Base-by-base conservation (phyloP, 2,888 invertebrate species). In the Hipparchia semele region DNA sequence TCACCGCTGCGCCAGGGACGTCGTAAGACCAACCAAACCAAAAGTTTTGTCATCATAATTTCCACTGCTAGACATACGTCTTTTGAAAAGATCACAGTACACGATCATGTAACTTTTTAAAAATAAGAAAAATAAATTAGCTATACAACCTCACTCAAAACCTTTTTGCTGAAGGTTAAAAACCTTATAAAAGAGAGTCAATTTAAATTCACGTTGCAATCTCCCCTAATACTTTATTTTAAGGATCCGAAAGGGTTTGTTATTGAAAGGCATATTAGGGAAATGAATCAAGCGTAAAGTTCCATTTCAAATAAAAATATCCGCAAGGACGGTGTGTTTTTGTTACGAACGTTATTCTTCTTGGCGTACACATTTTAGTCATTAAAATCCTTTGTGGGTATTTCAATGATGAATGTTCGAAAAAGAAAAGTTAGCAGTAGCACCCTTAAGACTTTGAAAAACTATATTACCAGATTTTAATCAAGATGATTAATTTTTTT, bases 181-280 rank as follows among this genome's bases (percentile, higher is more conserved):
- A 68, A 12, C 59, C 51, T 39, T 53, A 33, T 39, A 61, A 68
- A 69, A 39, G 23, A 60, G 53, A 61, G 61, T 69, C 61, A 69
- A 60, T 69, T 69, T 53, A 39, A 82, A 82, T 83, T 83, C 81
- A 83, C 74, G 75, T 72, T 77, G 76, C 79, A 80, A 82, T 82
- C 83, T 82, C 86, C 84, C 81, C 82, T 74, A 83, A 84, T 85
- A 84, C 82, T 85, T 85, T 84, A 86, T 87, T 86, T 79, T 84
- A 80, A 83, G 82, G 83, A 82, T 79, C 64, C 45, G 81, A 77
- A 79, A 80, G 78, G 87, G 85, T 86, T 84, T 86, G 86, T 86
- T 88, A 87, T 88, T 88, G 87, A 87, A 86, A 87, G 87, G 84
- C 73, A 80, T 79, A 84, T 87, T 84, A 80, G 80, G 79, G 76